phyloP scores from a whole-genome alignment of 2,113 vertebrate species.

The Puma concolor region DNA sequence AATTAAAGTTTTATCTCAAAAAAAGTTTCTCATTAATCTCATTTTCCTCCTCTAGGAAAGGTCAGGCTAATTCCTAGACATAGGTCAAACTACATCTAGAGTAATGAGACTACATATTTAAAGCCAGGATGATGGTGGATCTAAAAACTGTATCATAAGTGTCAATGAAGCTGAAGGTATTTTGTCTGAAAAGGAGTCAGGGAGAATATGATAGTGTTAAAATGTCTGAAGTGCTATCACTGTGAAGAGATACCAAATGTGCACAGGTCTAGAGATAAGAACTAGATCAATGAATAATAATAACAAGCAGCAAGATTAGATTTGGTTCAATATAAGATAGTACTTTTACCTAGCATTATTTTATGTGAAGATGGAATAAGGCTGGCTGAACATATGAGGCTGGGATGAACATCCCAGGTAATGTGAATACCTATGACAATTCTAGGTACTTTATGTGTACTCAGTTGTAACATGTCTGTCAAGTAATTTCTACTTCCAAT shows the following conservation, averaged over 20 bases:
- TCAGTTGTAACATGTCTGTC: background rate
- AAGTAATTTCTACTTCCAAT: background rate
- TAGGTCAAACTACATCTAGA: background rate
- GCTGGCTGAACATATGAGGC: background rate
- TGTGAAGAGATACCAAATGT: background rate
- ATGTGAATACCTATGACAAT: background rate
- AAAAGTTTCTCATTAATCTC: conserved; percentile 11
- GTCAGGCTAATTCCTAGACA: background rate
- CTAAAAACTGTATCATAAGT: background rate
- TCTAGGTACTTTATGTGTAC: background rate
- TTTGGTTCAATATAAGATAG: background rate
- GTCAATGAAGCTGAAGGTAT: background rate
- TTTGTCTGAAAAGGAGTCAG: background rate
- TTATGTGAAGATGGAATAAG: background rate
- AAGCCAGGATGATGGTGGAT: background rate
- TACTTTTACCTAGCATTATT: background rate
- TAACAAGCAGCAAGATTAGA: background rate
- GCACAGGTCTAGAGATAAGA: background rate
- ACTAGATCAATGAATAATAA: background rate
- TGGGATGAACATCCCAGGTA: background rate
- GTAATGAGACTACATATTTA: background rate
- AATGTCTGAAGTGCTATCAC: background rate
- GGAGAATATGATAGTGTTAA: background rate
- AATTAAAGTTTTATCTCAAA: conserved; percentile 37
- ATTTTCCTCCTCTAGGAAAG: conserved; percentile 38